Base-by-base conservation (phyloP, 2,113 vertebrate species). In the Chinchilla lanigera region DNA sequence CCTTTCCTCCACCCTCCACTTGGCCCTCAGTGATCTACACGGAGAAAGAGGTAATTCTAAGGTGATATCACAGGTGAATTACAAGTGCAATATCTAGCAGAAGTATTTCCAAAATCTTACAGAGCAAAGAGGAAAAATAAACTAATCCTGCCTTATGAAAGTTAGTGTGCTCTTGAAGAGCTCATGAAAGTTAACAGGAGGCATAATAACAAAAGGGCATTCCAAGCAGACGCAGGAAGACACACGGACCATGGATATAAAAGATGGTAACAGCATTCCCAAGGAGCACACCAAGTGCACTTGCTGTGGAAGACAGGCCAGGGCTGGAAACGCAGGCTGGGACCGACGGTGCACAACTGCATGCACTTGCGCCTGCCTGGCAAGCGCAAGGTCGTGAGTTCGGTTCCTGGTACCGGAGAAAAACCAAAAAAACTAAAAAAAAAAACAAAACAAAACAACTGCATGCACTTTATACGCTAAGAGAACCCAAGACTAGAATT, bases 41-140 rank as follows among this genome's bases (percentile, higher is more conserved):
- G 30, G 50, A 90, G 44, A 93, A n/a, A 88, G 44, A 80, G 50
- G 30, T 47, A 58, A 81, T 47, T 60, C 47, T 20, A 88, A 54
- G 20, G 56, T 67, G 61, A n/a, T 69, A 88, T 9, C 41, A 81
- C 60, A 77, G 86, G 47, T 30, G 35, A 83, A 86, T 85, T 41
- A 52, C 50, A 92, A 96, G 35, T 33, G 1, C 33, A 75, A 38
- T 47, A 86, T 81, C 95, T 67, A 81, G 89, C n/a, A 73, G 28
- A 84, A 77, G 19, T 28, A 92, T 65, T 75, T 89, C 63, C 20
- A 89, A 83, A 94, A 54, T 56, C 73, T 85, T 84, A 56, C 38
- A 77, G 56, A 92, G 33, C 75, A 75, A 30, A 91, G 52, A 67
- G 41, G 47, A 94, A 92, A 94, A 95, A 86, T 54, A 93, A 93